These are phyloP conservation scores for Plusia festucae DNA, from an alignment of 2,888 invertebrate genomes.

Conservation along the genomic window DNA sequence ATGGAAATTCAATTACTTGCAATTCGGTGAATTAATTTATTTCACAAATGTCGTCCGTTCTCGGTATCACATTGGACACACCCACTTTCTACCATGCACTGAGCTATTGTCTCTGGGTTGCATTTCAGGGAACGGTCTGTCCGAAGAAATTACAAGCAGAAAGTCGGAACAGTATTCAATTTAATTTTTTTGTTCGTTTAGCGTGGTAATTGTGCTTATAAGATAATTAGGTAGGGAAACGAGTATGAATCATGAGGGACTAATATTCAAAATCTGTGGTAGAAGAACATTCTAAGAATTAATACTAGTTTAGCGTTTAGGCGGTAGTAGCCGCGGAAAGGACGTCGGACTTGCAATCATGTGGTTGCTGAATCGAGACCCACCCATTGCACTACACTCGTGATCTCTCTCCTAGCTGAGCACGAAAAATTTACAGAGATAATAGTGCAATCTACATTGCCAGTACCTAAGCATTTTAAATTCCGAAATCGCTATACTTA, in stretches of 20 bases:
- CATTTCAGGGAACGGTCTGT: conserved; percentile 7
- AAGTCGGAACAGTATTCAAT: conserved; percentile 7
- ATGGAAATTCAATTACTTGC: not conserved
- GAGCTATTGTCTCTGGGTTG: not conserved
- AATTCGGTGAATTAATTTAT: not conserved
- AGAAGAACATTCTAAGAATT: too few relatives aligned
- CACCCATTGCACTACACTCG: too few relatives aligned
- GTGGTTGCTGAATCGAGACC: too few relatives aligned
- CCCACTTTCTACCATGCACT: not conserved
- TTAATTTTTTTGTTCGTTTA: not conserved
- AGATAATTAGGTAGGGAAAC: not conserved
- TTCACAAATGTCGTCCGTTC: not conserved
- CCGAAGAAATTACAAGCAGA: not conserved
- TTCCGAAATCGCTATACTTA: too few relatives aligned
- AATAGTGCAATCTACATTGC: too few relatives aligned
- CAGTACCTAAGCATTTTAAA: too few relatives aligned
- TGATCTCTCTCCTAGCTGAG: too few relatives aligned
- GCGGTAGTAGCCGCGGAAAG: too few relatives aligned
- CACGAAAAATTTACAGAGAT: too few relatives aligned
- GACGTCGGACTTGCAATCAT: too few relatives aligned
- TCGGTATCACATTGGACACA: not conserved
- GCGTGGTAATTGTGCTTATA: not conserved
- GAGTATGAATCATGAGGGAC: not conserved
- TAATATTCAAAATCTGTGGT: too few relatives aligned
- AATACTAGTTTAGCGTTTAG: too few relatives aligned